Percentiles rank a stretch among this genome's conserved stretches.
These are phyloP conservation scores for Tanypteryx hageni DNA, from an alignment of 2,888 invertebrate genomes.

Conservation along the genomic window DNA sequence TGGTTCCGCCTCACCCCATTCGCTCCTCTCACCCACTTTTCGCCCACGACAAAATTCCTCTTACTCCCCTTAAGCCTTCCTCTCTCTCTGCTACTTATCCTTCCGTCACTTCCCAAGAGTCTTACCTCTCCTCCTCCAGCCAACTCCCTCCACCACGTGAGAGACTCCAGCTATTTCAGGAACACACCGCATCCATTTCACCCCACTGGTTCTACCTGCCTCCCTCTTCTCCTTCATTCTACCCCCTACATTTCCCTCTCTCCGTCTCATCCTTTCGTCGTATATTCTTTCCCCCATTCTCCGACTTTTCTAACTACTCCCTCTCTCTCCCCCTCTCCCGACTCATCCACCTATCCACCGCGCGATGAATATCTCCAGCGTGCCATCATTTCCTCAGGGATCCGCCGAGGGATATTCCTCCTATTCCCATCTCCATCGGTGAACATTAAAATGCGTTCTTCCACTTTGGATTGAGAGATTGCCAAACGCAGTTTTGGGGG, in stretches of 20 bases:
- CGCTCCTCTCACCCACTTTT: background rate
- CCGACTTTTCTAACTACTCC: background rate
- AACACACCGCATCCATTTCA: constrained; percentile 21
- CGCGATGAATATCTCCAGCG: background rate
- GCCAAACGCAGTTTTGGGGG: background rate
- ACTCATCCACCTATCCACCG: background rate
- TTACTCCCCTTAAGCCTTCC: background rate
- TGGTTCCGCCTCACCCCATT: background rate
- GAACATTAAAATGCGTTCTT: background rate
- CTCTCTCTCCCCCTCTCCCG: background rate
- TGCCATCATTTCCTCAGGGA: background rate
- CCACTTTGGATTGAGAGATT: background rate
- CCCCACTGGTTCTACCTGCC: background rate
- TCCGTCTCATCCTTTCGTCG: too few species aligned
- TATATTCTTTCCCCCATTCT: background rate
- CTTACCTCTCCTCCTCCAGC: background rate
- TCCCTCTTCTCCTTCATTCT: background rate
- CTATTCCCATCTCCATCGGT: background rate
- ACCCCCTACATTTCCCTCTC: too few species aligned
- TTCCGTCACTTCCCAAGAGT: background rate
- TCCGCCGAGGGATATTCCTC: background rate
- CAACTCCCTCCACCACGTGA: background rate
- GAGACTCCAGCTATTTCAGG: constrained; percentile 62
- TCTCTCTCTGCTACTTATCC: background rate
- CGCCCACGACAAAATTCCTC: background rate